Conservation (phyloP, 92 coral and sea anemone genomes). For the Palythoa grandis region DNA sequence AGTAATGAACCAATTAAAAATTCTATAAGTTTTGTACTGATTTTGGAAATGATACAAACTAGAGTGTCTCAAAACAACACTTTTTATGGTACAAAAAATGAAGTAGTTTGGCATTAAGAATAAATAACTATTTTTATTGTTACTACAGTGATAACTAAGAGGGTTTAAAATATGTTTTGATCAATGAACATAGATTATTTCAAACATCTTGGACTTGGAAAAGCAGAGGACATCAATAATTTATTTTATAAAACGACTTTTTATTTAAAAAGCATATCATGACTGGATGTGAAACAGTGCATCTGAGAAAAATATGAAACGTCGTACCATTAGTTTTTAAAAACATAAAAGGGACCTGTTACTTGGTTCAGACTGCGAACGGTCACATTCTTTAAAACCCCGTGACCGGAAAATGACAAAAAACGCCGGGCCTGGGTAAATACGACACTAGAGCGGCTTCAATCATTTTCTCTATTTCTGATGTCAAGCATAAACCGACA, state of each 20-base stretch:
- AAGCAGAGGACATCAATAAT: slow-evolving; percentile 32
- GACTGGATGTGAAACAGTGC: neutral
- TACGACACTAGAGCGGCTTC: neutral
- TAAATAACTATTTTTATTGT: neutral
- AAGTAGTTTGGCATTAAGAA: neutral
- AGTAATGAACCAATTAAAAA: neutral
- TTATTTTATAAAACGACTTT: slow-evolving; percentile 4
- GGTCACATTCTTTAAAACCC: neutral
- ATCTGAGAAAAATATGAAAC: neutral
- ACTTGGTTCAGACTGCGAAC: neutral
- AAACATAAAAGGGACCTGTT: neutral
- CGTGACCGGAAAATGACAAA: slow-evolving; percentile 23
- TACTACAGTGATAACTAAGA: slow-evolving; percentile 5
- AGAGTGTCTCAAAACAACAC: too few relatives aligned
- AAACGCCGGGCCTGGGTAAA: neutral
- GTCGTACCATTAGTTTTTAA: neutral
- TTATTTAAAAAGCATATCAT: neutral
- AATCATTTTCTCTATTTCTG: neutral
- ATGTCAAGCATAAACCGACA: too few relatives aligned
- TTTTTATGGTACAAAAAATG: neutral
- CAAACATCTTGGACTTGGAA: neutral
- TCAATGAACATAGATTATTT: neutral
- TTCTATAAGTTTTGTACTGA: neutral
- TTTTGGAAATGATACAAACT: neutral
- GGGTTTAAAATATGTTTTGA: neutral